These are phyloP conservation scores for Spea bombifrons DNA, from an alignment of 2,113 vertebrate species.

Conservation along the genomic window DNA sequence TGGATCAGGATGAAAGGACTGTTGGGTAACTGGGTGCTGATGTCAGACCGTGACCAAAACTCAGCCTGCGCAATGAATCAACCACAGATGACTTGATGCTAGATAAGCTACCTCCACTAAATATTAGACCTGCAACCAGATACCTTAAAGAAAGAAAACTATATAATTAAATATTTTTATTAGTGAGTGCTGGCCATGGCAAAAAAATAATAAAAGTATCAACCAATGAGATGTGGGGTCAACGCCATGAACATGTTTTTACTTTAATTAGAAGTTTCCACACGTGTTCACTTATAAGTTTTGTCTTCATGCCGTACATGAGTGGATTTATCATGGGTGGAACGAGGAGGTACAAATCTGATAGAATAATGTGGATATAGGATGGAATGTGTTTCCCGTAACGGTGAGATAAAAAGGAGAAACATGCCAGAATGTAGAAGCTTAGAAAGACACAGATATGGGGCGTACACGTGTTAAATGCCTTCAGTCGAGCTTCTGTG, in stretches of 20 bases:
- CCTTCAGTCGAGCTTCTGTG: conserved; percentile 44
- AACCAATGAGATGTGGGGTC: not conserved
- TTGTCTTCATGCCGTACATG: conserved; percentile 55
- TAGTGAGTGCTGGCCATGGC: too few species aligned
- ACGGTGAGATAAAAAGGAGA: conserved; percentile 53
- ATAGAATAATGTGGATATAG: conserved; percentile 52
- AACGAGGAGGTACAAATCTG: conserved; percentile 50
- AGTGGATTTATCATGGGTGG: conserved; percentile 55
- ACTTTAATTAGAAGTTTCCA: not conserved
- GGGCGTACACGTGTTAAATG: conserved; percentile 52
- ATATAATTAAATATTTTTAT: too few species aligned
- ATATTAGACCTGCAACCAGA: too few species aligned
- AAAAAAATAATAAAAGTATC: too few species aligned
- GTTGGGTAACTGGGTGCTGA: too few species aligned
- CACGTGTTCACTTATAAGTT: conserved; percentile 50
- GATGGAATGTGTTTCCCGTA: conserved; percentile 51
- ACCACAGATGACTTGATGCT: too few species aligned
- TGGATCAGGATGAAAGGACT: too few species aligned
- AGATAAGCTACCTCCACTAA: too few species aligned
- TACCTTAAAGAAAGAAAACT: too few species aligned
- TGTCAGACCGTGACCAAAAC: too few species aligned
- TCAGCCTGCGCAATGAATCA: too few species aligned
- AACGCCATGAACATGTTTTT: not conserved
- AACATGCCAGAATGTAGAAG: conserved; percentile 50
- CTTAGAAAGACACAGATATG: conserved; percentile 54